These are phyloP conservation scores for Ahaetulla prasina DNA, from an alignment of 2,113 vertebrate species.

Conservation along the genomic window DNA sequence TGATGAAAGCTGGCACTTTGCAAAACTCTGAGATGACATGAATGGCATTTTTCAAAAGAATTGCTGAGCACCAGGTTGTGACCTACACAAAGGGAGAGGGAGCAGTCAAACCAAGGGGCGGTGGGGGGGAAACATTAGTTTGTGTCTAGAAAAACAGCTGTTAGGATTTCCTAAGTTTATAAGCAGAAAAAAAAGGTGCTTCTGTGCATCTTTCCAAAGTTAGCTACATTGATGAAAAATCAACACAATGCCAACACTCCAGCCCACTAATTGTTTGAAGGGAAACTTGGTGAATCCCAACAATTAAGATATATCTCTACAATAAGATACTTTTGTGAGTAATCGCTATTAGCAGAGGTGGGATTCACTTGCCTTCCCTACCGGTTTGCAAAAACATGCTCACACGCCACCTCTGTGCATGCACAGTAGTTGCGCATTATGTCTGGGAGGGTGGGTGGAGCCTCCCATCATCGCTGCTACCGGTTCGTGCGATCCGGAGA, in stretches of 20 bases:
- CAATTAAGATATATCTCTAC: not conserved
- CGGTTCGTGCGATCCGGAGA: no score
- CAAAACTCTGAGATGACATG: not conserved
- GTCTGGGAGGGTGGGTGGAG: no score
- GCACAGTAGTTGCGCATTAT: no score
- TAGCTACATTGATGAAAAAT: not conserved
- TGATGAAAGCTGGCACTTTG: not conserved
- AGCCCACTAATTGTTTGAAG: not conserved
- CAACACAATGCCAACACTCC: not conserved
- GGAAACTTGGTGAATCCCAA: not conserved
- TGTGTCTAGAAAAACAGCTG: not conserved
- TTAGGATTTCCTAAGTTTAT: not conserved
- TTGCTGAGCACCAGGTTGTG: not conserved
- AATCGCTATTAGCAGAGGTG: not conserved
- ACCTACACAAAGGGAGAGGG: not conserved
- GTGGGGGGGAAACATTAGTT: no score
- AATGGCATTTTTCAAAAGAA: not conserved
- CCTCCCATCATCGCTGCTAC: no score
- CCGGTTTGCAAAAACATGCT: no score
- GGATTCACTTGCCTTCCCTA: no score
- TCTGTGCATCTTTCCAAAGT: not conserved
- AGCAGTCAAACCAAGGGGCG: not conserved
- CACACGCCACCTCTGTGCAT: no score
- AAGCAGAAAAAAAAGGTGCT: not conserved
- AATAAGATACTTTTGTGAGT: not conserved